phyloP scores from a whole-genome alignment of 2,888 invertebrate genomes.

The Alloscopus bannaensis region DNA sequence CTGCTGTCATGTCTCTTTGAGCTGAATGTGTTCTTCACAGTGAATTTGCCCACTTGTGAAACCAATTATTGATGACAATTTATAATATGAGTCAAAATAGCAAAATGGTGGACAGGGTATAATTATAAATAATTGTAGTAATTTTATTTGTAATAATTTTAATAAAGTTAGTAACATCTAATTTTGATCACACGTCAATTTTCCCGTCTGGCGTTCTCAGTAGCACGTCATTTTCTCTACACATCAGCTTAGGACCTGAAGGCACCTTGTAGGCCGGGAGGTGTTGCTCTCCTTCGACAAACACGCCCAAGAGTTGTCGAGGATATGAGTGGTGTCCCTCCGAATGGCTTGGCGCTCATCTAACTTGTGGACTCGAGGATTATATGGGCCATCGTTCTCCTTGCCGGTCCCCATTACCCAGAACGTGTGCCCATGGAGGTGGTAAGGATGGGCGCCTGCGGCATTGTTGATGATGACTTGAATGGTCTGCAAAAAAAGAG shows the following conservation, averaged over 20 bases:
- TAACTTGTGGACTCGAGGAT: background rate
- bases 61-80: too few species aligned
- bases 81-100: too few species aligned
- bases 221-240: background rate
- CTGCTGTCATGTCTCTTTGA: constrained; percentile 92
- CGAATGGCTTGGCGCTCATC: background rate
- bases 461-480: constrained; percentile 28
- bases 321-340: constrained; percentile 21
- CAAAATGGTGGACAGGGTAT: too few species aligned
- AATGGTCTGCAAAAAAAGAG: background rate
- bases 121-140: too few species aligned
- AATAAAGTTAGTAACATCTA: too few species aligned
- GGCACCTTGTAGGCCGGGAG: background rate
- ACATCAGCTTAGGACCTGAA: background rate
- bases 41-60: constrained; percentile 89
- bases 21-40: constrained; percentile 93
- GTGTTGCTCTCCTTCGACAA: background rate
- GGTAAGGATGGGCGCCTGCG: constrained; percentile 6
- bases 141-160: too few species aligned
- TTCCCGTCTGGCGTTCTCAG: background rate
- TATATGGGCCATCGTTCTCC: constrained; percentile 7
- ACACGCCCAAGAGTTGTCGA: background rate
- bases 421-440: constrained; percentile 20
- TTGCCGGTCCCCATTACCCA: constrained; percentile 13
- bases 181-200: too few species aligned